A percentile compares a stretch with the other conserved stretches of the same genome.
Conservation (phyloP, 2,113 vertebrate species). For the Scalopus aquaticus region DNA sequence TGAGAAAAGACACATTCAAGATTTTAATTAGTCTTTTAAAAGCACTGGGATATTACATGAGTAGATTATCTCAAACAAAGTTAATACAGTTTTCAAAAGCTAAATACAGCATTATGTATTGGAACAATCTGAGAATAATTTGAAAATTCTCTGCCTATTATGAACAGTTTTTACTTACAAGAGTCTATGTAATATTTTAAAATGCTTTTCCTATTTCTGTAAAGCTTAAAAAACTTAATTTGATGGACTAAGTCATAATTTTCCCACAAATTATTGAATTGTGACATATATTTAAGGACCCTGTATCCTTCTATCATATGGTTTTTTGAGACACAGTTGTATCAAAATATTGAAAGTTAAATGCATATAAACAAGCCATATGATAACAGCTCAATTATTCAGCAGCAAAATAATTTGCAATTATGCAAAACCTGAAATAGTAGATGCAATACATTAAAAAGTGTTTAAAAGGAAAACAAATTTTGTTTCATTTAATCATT, state of each 20-base stretch:
- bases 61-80: neutral
- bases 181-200: neutral
- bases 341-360: neutral
- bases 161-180: neutral
- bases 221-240: neutral
- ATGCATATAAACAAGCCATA: neutral
- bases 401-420: neutral
- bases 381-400: neutral
- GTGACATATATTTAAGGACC: neutral
- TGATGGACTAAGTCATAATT: neutral
- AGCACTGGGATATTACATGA: neutral
- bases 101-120: neutral
- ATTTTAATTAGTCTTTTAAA: slow-evolving; percentile 5
- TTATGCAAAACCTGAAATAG: neutral
- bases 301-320: too few species aligned
- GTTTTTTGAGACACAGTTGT: neutral
- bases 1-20: neutral
- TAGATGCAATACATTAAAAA: neutral
- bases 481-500: neutral
- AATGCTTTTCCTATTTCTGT: neutral
- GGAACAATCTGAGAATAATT: neutral
- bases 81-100: neutral
- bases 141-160: neutral
- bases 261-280: neutral
- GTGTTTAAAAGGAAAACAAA: neutral